Evolutionary conservation across 2,888 invertebrate genomes (phyloP), one percentile per base, ranked within the genome.

Genomic region (Maniola hyperantus): DNA sequence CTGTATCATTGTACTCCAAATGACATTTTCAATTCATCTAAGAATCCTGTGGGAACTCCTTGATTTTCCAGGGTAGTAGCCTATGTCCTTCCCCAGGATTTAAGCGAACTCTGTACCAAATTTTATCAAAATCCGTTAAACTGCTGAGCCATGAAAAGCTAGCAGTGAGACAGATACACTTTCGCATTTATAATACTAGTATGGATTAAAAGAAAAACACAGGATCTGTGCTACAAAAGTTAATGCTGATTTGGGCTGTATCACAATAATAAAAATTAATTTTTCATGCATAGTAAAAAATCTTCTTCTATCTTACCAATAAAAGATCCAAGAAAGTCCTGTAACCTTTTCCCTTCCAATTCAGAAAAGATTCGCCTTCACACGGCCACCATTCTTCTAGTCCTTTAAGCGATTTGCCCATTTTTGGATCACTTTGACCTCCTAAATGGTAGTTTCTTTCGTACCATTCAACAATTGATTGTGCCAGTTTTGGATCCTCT

Each of bases 271-370:
- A n/a, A 44, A 44, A n/a, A 44, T 44, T 36, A 11, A 39, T 10
- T 10, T 10, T n/a, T n/a, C n/a, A n/a, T 11, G 46, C 1, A n/a
- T 15, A n/a, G 2, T 20, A 13, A 20, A 26, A 26, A 20, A 7
- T 51, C 36, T 46, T 48, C 6, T 44, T 63, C 18, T 6, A 4
- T 78, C 82, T 79, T 87, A 96, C 96, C 94, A 94, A 91, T 70
- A 97, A 87, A 55, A 97, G 77, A 74, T 95, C 93, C 58, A 97
- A 84, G 67, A 97, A 87, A 1, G 92, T 95, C 70, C 89, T 92
- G 78, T 94, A 97, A 1, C 97, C 97, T 69, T 92, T 93, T 63
- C 94, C 93, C 74, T 95, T 96, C 97, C 97, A 97, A 77, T 95
- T 94, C 5, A 96, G 86, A 74, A 95, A 82, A 15, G 88, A 85